Percentiles rank a stretch among this genome's conserved stretches.
These are phyloP conservation scores for Myocastor coypus DNA, from an alignment of 2,113 vertebrate genomes.

Conservation along the genomic window DNA sequence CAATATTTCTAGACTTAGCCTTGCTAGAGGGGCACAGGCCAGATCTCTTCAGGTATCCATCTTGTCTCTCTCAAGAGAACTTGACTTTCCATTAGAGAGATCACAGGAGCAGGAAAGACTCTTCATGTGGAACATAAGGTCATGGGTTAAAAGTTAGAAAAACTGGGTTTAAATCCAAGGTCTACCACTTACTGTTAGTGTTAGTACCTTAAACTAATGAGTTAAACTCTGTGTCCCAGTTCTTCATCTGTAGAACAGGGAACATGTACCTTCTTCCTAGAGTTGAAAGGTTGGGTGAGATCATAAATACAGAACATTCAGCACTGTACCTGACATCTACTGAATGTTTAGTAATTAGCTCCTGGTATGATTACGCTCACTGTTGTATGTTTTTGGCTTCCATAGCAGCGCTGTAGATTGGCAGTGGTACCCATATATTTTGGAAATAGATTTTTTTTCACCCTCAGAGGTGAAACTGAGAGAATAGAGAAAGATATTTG, in stretches of 20 bases:
- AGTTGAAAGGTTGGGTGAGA: neutral
- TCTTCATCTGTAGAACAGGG: neutral
- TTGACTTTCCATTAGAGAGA: neutral
- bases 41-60: neutral
- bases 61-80: neutral
- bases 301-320: neutral
- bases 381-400: neutral
- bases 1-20: neutral
- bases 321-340: neutral
- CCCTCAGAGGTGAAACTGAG: conserved; percentile 14
- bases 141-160: conserved; percentile 43
- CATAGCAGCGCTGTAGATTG: neutral
- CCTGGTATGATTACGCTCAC: neutral
- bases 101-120: neutral
- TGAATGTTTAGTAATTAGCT: neutral
- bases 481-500: conserved; percentile 48
- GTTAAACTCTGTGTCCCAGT: neutral
- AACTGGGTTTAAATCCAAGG: neutral
- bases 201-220: neutral
- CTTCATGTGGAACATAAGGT: neutral
- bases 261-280: neutral
- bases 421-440: neutral
- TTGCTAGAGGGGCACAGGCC: neutral
- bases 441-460: neutral
- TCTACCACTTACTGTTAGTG: neutral